phyloP scores from a whole-genome alignment of 2,888 invertebrate genomes.

The Agapostemon virescens region DNA sequence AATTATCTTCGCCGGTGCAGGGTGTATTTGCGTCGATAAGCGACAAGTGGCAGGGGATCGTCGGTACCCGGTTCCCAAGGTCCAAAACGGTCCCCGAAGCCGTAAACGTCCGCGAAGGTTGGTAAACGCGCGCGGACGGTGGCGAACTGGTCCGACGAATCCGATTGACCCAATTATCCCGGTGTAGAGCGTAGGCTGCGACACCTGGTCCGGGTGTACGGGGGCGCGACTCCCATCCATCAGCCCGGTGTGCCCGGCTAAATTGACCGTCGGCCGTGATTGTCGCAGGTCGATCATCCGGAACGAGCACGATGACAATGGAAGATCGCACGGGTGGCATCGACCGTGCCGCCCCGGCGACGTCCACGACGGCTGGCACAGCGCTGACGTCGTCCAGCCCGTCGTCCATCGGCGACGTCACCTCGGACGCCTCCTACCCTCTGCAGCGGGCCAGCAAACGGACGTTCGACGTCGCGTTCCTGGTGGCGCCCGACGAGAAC shows the following conservation, averaged over 20 bases:
- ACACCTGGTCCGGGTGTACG: slow-evolving; percentile 56
- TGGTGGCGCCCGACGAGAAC: slow-evolving; percentile 93
- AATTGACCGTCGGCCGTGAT: slow-evolving; percentile 55
- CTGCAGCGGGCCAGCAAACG: slow-evolving; percentile 83
- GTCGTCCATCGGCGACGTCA: slow-evolving; percentile 67
- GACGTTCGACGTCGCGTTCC: slow-evolving; percentile 94
- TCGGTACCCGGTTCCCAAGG: no score
- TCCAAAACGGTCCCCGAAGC: no score
- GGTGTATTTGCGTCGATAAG: no score
- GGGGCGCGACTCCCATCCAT: slow-evolving; percentile 46
- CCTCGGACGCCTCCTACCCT: slow-evolving; percentile 77
- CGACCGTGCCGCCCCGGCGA: slow-evolving; percentile 77
- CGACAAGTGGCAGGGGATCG: no score
- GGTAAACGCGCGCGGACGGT: not conserved
- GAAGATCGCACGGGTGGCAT: slow-evolving; percentile 80
- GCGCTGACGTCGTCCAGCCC: slow-evolving; percentile 65
- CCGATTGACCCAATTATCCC: slow-evolving; percentile 43
- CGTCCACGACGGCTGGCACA: slow-evolving; percentile 72
- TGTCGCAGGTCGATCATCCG: slow-evolving; percentile 66
- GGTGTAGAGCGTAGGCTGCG: slow-evolving; percentile 1
- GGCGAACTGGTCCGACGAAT: slow-evolving; percentile 11
- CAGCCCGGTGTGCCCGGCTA: slow-evolving; percentile 42
- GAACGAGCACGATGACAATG: slow-evolving; percentile 79
- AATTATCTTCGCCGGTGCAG: no score
- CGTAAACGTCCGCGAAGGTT: not conserved